Percentiles rank a stretch among this genome's conserved stretches.
Evolutionary conservation across 2,113 vertebrate genomes (phyloP).

Genomic region (Chaetorhynchus papuensis): DNA sequence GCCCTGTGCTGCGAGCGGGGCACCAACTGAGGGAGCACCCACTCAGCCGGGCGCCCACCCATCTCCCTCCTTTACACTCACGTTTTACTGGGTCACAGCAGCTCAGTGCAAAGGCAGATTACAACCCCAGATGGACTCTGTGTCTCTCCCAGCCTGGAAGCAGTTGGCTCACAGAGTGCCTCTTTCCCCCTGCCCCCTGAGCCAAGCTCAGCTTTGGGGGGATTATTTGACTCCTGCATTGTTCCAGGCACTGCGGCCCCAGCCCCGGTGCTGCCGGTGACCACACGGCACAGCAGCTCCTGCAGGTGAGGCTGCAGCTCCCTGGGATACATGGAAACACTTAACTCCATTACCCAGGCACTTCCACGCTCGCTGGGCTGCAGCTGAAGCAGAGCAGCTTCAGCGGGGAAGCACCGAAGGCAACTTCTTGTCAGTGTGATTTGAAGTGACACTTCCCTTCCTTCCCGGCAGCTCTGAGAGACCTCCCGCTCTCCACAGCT

Average conservation of each 20-base stretch:
- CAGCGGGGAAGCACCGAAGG: neutral
- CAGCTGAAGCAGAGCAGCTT: neutral
- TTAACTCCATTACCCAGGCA: neutral
- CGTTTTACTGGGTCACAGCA: neutral
- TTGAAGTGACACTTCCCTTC: neutral
- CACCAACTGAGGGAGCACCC: neutral
- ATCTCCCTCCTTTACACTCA: neutral
- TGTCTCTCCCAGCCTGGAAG: neutral
- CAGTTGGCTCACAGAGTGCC: neutral
- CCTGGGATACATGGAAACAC: neutral
- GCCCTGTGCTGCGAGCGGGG: neutral
- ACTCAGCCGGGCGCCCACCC: neutral
- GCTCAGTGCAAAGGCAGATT: neutral
- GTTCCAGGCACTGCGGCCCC: neutral
- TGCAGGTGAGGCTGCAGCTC: neutral
- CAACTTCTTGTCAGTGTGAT: neutral
- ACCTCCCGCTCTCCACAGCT: neutral
- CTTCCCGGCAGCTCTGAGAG: neutral
- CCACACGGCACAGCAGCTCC: neutral
- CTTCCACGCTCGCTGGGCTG: neutral
- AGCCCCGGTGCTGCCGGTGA: rapidly evolving
- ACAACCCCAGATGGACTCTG: rapidly evolving
- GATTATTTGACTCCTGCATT: neutral
- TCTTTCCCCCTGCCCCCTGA: neutral
- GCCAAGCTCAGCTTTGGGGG: neutral